Evolutionary conservation across 2,888 invertebrate species (phyloP).

Genomic region (Taphrorychus bicolor): DNA sequence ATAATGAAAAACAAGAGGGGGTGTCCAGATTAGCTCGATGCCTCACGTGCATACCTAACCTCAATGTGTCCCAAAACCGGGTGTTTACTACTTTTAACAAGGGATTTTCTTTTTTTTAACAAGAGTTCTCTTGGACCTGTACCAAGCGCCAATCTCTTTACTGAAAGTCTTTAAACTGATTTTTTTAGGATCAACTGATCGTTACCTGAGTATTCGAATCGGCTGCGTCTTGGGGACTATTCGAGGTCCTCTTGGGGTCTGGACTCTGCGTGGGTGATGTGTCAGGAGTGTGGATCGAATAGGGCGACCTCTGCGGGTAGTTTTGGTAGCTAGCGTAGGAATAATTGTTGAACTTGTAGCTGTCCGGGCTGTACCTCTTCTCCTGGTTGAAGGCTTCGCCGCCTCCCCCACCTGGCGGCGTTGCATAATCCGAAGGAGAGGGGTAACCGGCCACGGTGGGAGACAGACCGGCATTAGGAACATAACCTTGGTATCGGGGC

Average conservation of each 20-base stretch:
- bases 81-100: too few species aligned
- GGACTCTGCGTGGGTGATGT: slow-evolving; percentile 85
- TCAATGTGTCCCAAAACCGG: too few species aligned
- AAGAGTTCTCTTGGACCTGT: too few species aligned
- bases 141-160: too few species aligned
- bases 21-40: too few species aligned
- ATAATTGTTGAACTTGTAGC: slow-evolving; percentile 54
- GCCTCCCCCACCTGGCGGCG: slow-evolving; percentile 46
- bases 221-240: slow-evolving; percentile 48
- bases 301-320: slow-evolving; percentile 56
- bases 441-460: slow-evolving; percentile 45
- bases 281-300: slow-evolving; percentile 77
- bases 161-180: too few species aligned
- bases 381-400: slow-evolving; percentile 41
- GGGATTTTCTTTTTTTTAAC: too few species aligned
- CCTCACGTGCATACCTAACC: too few species aligned
- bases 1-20: too few species aligned
- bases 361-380: slow-evolving; percentile 53
- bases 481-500: slow-evolving; percentile 63
- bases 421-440: slow-evolving; percentile 54
- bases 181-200: too few species aligned
- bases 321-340: slow-evolving; percentile 54
- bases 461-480: slow-evolving; percentile 59
- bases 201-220: slow-evolving; percentile 33
- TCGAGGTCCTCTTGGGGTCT: slow-evolving; percentile 68